Percentiles rank a stretch among this genome's conserved stretches.
These are phyloP conservation scores for Cotesia glomerata DNA, from an alignment of 1,140 invertebrate species.

Conservation along the genomic window DNA sequence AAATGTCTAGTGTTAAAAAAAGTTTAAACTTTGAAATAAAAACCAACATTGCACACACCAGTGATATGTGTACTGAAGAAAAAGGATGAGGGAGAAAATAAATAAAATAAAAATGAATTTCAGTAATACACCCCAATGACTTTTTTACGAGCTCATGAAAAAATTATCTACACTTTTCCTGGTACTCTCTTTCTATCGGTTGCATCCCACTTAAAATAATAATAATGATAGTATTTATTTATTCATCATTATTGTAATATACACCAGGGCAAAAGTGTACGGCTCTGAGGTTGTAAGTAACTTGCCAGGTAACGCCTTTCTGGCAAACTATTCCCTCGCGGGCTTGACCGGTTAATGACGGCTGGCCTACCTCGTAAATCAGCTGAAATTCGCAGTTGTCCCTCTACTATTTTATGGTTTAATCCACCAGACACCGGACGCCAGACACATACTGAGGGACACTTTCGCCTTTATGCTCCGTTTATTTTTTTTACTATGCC, in stretches of 20 bases:
- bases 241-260: too few species aligned
- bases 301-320: slow-evolving; percentile 15
- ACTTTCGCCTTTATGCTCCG: not conserved
- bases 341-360: slow-evolving; percentile 29
- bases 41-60: too few species aligned
- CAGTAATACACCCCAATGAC: too few species aligned
- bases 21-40: slow-evolving; percentile 32
- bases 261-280: too few species aligned
- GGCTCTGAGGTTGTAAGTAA: not conserved
- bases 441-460: slow-evolving; percentile 34
- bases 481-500: too few species aligned
- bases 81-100: too few species aligned
- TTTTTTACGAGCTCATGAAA: not conserved
- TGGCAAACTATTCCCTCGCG: slow-evolving; percentile 23
- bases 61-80: too few species aligned
- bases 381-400: slow-evolving; percentile 42
- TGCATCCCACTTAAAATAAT: not conserved
- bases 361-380: slow-evolving; percentile 46
- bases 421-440: slow-evolving; percentile 38
- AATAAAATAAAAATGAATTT: too few species aligned
- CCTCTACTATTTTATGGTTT: slow-evolving; percentile 52
- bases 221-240: too few species aligned
- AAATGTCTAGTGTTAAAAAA: slow-evolving; percentile 21
- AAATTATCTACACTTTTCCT: slow-evolving; percentile 11
- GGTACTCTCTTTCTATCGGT: not conserved